A percentile compares a stretch with the other conserved stretches of the same genome.
These are phyloP conservation scores for Agrochola lychnidis DNA, from an alignment of 2,888 invertebrate species.

Conservation along the genomic window DNA sequence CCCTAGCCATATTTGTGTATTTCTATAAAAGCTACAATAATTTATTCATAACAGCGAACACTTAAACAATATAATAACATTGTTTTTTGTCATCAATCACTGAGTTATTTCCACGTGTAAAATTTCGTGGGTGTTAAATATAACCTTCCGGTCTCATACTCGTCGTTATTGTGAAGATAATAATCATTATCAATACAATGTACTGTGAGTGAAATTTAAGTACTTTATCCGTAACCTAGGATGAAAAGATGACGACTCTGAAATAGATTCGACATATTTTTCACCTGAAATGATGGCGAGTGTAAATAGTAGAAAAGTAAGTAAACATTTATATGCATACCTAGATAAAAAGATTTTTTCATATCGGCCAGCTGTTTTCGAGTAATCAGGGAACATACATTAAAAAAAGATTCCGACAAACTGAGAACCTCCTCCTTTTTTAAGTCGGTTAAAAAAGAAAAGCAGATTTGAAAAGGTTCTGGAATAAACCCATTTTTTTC, in stretches of 20 bases:
- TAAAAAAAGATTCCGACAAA: too few relatives aligned
- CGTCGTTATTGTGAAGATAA: constrained; percentile 18
- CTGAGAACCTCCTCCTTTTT: too few relatives aligned
- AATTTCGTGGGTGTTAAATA: constrained; percentile 17
- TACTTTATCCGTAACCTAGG: background rate
- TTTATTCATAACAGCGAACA: background rate
- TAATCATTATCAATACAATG: constrained; percentile 8
- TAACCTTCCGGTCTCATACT: constrained; percentile 7
- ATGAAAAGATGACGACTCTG: background rate
- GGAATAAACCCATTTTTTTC: background rate
- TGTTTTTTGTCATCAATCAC: constrained; percentile 34
- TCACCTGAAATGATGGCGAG: too few relatives aligned
- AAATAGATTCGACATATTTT: background rate
- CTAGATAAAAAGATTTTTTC: too few relatives aligned
- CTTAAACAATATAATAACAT: background rate
- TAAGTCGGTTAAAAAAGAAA: too few relatives aligned
- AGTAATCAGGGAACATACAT: too few relatives aligned
- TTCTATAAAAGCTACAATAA: background rate
- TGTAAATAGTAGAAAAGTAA: too few relatives aligned
- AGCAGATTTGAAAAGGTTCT: background rate
- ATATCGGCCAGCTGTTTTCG: too few relatives aligned
- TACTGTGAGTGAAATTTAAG: background rate
- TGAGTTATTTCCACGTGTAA: constrained; percentile 24
- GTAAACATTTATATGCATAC: too few relatives aligned
- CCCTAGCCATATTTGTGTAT: background rate